Conservation (phyloP, 2,888 invertebrate genomes). For the Dioctria linearis region DNA sequence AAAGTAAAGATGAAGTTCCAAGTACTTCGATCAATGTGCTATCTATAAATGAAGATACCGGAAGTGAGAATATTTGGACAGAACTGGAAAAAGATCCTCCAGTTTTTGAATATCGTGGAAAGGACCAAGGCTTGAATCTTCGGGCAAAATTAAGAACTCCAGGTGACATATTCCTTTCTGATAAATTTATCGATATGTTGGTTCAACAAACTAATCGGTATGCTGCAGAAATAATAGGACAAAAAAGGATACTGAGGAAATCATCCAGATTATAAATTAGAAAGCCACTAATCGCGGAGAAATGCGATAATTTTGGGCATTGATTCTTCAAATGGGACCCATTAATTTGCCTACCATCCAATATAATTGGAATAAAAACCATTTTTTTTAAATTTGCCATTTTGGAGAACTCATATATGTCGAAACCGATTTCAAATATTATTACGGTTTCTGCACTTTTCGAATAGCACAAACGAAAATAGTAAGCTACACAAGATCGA, state of each 20-base stretch:
- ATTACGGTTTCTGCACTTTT: too few species aligned
- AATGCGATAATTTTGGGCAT: too few species aligned
- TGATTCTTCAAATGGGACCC: too few species aligned
- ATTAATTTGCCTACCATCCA: too few species aligned
- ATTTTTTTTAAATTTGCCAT: too few species aligned
- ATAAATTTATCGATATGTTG: slow-evolving; percentile 7
- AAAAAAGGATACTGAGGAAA: slow-evolving; percentile 3
- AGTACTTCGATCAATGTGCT: not conserved
- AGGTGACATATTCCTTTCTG: slow-evolving; percentile 7
- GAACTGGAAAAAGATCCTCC: slow-evolving; percentile 7
- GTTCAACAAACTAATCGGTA: slow-evolving; percentile 1
- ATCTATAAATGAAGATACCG: slow-evolving; percentile 10
- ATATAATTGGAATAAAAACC: too few species aligned
- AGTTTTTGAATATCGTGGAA: slow-evolving; percentile 10
- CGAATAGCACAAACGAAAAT: too few species aligned
- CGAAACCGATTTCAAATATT: too few species aligned
- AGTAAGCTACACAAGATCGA: slow-evolving; percentile 34
- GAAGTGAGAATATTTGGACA: not conserved
- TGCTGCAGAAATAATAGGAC: not conserved
- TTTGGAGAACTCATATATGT: too few species aligned
- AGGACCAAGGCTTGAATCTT: slow-evolving; percentile 7
- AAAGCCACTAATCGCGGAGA: too few species aligned
- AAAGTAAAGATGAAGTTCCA: slow-evolving; percentile 3
- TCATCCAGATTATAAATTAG: too few species aligned
- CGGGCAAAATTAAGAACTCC: slow-evolving; percentile 1